Evolutionary conservation across 2,797 vertebrate species (phyloP).

Genomic region (Myotis planiceps): DNA sequence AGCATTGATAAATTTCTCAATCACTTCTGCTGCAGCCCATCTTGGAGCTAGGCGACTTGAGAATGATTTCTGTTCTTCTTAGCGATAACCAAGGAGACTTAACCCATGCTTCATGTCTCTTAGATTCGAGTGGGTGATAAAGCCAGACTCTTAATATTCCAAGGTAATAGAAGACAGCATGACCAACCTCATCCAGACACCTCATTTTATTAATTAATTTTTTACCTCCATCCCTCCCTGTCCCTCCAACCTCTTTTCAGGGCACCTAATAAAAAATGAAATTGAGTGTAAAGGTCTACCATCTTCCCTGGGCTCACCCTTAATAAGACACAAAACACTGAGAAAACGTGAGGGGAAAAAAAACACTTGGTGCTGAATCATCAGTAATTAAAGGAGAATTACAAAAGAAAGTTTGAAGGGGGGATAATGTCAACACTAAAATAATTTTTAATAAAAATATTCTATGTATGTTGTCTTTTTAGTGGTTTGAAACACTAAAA

Average conservation of each 20-base stretch:
- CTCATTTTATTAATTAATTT: background rate
- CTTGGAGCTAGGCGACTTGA: background rate
- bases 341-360: background rate
- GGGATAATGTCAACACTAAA: too few species aligned
- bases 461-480: background rate
- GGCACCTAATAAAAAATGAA: background rate
- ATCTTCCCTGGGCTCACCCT: background rate
- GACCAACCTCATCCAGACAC: background rate
- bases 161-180: background rate
- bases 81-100: background rate
- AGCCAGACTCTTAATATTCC: background rate
- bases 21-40: background rate
- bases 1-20: background rate
- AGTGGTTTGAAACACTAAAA: constrained; percentile 20
- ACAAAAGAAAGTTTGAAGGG: background rate
- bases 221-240: background rate
- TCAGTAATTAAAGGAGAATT: constrained; percentile 2
- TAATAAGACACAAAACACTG: background rate
- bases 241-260: background rate
- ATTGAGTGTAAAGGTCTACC: background rate
- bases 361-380: background rate
- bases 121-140: background rate
- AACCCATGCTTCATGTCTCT: background rate
- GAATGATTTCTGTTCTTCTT: background rate
- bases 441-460: background rate